Evolutionary conservation across 2,888 invertebrate genomes (phyloP).

Genomic region (Argyresthia goedartella): DNA sequence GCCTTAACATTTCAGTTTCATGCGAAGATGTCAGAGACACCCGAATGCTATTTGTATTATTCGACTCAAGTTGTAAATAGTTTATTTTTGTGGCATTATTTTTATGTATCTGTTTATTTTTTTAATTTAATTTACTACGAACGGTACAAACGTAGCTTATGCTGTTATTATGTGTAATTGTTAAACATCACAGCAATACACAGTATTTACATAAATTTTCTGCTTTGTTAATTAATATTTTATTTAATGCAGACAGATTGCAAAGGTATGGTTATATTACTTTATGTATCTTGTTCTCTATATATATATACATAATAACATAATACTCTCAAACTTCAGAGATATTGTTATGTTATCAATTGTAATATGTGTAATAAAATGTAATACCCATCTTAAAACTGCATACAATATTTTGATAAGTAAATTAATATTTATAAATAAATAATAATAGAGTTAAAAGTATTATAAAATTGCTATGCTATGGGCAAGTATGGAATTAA

Average conservation of each 20-base stretch:
- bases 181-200: too few relatives aligned
- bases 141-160: too few relatives aligned
- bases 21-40: background rate
- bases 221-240: too few relatives aligned
- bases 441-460: background rate
- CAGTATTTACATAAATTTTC: too few relatives aligned
- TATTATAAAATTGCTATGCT: slow-evolving; percentile 5
- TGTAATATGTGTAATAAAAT: background rate
- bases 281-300: too few relatives aligned
- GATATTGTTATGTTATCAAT: too few relatives aligned
- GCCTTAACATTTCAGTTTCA: slow-evolving; percentile 1
- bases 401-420: background rate
- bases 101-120: slow-evolving; percentile 46
- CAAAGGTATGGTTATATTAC: too few relatives aligned
- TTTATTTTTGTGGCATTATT: slow-evolving; percentile 50
- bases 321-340: too few relatives aligned
- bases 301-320: too few relatives aligned
- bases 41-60: slow-evolving; percentile 1
- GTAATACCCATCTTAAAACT: background rate
- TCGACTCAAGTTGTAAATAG: slow-evolving; percentile 38
- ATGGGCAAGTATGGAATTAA: slow-evolving; percentile 39
- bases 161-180: too few relatives aligned
- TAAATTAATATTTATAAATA: background rate
- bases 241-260: too few relatives aligned
- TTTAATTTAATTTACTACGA: slow-evolving; percentile 9